A percentile compares a stretch with the other conserved stretches of the same genome.
Evolutionary conservation across 2,888 invertebrate genomes (phyloP).

Genomic region (Nemotelus nigrinus): DNA sequence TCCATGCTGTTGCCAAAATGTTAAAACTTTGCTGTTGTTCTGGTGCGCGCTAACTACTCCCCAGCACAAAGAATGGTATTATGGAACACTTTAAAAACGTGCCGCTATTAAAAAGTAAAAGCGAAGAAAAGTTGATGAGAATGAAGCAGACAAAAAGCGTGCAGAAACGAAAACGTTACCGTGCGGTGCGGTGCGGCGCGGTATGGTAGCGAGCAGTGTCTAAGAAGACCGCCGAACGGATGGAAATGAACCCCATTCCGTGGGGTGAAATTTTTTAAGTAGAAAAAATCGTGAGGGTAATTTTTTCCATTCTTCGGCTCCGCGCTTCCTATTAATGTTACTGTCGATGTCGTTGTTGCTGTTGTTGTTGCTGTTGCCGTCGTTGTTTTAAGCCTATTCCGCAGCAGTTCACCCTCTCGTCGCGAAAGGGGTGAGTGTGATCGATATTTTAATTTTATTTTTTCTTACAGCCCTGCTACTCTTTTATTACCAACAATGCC

Average conservation of each 20-base stretch:
- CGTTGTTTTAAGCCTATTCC: slow-evolving; percentile 34
- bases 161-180: background rate
- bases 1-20: background rate
- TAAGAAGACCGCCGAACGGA: slow-evolving; percentile 6
- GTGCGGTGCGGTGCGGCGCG: background rate
- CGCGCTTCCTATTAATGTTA: slow-evolving; percentile 43
- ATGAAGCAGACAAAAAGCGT: slow-evolving; percentile 6
- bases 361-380: slow-evolving; percentile 32
- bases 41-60: slow-evolving; percentile 39
- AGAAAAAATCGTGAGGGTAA: slow-evolving; percentile 49
- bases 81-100: slow-evolving; percentile 46
- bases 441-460: slow-evolving; percentile 63
- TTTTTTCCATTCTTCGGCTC: slow-evolving; percentile 30
- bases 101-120: slow-evolving; percentile 51
- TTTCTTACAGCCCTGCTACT: slow-evolving; percentile 48
- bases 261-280: slow-evolving; percentile 50
- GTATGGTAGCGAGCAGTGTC: background rate
- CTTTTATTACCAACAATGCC: slow-evolving; percentile 35
- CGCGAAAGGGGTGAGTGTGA: slow-evolving; percentile 61
- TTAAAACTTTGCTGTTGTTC: slow-evolving; percentile 29
- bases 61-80: slow-evolving; percentile 39
- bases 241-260: slow-evolving; percentile 35
- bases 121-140: slow-evolving; percentile 44
- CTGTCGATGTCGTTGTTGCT: slow-evolving; percentile 35
- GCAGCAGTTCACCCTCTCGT: slow-evolving; percentile 20